A percentile compares a stretch with the other conserved stretches of the same genome.
Conservation (phyloP, 2,797 vertebrate species). For the Nasua narica region DNA sequence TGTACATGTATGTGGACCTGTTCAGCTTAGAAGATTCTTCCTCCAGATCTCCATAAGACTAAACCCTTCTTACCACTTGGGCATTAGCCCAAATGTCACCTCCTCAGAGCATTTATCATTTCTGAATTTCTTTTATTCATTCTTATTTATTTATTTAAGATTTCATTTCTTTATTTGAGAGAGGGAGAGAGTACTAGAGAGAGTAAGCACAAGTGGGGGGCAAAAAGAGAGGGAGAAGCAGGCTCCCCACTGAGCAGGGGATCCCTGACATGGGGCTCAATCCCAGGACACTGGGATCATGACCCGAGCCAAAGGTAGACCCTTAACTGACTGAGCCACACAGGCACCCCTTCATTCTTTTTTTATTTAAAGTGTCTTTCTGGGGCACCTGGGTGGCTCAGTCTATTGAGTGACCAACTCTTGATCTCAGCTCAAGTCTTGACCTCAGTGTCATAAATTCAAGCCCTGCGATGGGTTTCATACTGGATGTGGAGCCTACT, state of each 20-base stretch:
- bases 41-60: not conserved
- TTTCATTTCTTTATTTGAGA: not conserved
- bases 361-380: not conserved
- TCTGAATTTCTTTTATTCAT: not conserved
- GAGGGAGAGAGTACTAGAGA: not conserved
- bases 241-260: not conserved
- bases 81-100: not conserved
- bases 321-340: not conserved
- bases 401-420: not conserved
- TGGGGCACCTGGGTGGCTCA: not conserved
- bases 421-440: not conserved
- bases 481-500: not conserved
- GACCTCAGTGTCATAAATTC: not conserved
- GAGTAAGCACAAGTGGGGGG: not conserved
- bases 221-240: not conserved
- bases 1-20: not conserved
- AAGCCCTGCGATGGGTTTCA: not conserved
- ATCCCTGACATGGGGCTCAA: not conserved
- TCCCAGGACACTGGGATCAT: not conserved
- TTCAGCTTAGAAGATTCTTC: not conserved
- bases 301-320: too few species aligned
- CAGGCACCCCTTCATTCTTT: not conserved
- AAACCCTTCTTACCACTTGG: not conserved
- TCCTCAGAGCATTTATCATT: not conserved
- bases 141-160: not conserved